phyloP scores from a whole-genome alignment of 2,113 vertebrate genomes.

The Phrynocephalus versicolor region DNA sequence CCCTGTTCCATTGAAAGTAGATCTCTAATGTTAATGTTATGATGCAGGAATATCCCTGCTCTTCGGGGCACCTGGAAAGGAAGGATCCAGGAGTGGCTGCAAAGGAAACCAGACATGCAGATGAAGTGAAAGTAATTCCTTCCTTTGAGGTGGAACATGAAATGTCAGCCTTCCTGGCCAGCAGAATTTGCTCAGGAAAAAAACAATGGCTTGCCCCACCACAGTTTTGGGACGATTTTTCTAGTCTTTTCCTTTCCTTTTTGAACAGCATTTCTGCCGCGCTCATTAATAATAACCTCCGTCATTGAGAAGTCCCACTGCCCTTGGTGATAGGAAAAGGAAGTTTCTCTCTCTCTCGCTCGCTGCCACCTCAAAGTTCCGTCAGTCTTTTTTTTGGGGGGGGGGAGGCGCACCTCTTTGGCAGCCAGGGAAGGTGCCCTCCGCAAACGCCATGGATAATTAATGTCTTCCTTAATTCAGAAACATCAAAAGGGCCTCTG shows the following conservation, averaged over 20 bases:
- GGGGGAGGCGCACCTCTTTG: slow-evolving; percentile 28
- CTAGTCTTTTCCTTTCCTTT: too few relatives aligned
- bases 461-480: slow-evolving; percentile 57
- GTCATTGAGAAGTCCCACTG: too few relatives aligned
- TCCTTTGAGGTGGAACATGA: background rate
- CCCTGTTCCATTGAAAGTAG: slow-evolving; percentile 73
- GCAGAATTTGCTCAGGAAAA: background rate
- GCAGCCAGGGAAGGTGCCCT: background rate
- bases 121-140: slow-evolving; percentile 73
- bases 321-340: background rate
- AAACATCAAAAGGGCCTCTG: slow-evolving; percentile 59
- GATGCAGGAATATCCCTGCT: slow-evolving; percentile 78
- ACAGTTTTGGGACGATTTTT: too few relatives aligned
- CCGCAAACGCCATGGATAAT: slow-evolving; percentile 59
- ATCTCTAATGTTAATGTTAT: slow-evolving; percentile 80
- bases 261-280: background rate
- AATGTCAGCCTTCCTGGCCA: background rate
- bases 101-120: slow-evolving; percentile 80
- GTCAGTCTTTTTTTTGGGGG: background rate
- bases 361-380: background rate
- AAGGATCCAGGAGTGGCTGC: slow-evolving; percentile 72
- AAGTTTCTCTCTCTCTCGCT: background rate
- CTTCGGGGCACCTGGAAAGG: slow-evolving; percentile 79
- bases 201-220: background rate
- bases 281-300: background rate